A percentile compares a stretch with the other conserved stretches of the same genome.
Evolutionary conservation across 2,797 vertebrate genomes (phyloP).

Genomic region (Galaxias olidus): DNA sequence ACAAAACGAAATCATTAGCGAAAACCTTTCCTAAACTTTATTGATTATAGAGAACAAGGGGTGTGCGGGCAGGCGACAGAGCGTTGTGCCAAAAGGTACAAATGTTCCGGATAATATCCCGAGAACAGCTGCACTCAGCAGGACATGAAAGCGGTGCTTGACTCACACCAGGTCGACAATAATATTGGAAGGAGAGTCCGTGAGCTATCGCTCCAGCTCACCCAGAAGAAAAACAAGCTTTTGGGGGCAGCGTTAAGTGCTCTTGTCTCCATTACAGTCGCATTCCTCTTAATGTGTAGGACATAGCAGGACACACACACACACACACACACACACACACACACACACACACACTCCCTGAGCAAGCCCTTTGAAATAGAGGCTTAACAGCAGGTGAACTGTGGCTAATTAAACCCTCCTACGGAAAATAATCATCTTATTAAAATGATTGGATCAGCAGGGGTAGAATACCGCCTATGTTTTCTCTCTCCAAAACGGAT

Average conservation of each 20-base stretch:
- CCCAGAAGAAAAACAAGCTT: slow-evolving; percentile 8
- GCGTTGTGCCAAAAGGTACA: not conserved
- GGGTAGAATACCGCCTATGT: slow-evolving; percentile 47
- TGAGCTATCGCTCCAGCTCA: too few species aligned
- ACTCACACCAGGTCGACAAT: slow-evolving; percentile 10
- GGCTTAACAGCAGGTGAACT: slow-evolving; percentile 66
- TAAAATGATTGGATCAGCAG: slow-evolving; percentile 66
- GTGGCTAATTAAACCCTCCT: slow-evolving; percentile 69
- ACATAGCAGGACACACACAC: not conserved
- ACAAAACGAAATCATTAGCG: not conserved
- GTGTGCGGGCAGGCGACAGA: not conserved
- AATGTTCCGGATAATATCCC: not conserved
- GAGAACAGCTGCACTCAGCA: too few species aligned
- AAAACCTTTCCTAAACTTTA: not conserved
- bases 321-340: too few species aligned
- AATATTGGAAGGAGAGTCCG: slow-evolving; percentile 6
- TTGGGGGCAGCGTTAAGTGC: slow-evolving; percentile 22
- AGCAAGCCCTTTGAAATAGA: slow-evolving; percentile 52
- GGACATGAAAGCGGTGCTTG: too few species aligned
- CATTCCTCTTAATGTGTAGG: slow-evolving; percentile 27
- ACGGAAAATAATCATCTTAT: slow-evolving; percentile 72
- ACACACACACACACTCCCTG: slow-evolving; percentile 34
- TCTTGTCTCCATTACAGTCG: slow-evolving; percentile 23
- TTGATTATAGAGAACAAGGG: not conserved
- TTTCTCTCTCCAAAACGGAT: slow-evolving; percentile 53